Base-by-base conservation (phyloP, 2,888 invertebrate species). In the Phrixothrix hirtus region DNA sequence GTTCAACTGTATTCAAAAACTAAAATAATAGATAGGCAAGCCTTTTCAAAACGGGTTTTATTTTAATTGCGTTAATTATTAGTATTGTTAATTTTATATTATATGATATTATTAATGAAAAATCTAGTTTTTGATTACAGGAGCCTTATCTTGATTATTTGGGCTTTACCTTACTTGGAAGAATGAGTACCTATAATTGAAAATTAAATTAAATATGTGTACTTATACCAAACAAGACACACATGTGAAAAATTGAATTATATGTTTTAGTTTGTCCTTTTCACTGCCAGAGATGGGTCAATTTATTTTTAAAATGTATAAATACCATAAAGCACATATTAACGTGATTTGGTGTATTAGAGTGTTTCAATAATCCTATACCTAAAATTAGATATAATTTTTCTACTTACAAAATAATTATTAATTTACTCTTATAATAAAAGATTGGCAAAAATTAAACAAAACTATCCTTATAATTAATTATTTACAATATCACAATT, bases 401-500 rank as follows among this genome's bases (percentile, higher is more conserved):
- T 14, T 25, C 43, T 50, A 51, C 12, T 16, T 21, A n/a, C n/a
- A n/a, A n/a, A n/a, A n/a, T 38, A 43, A 32, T 12, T 35, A 21
- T 41, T 32, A 43, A 27, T 44, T 39, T 38, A 44, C 31, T 48
- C 48, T 43, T 43, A 53, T 43, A 55, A 37, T 56, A 48, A 44
- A 21, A 42, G n/a, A 32, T 32, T 35, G 13, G 45, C 45, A 41
- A 51, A 35, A 32, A 37, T 26, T 29, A 37, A 17, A 52, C 16
- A 34, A 34, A 55, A 42, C 45, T 36, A 45, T 51, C 41, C 56
- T 61, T 59, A 50, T 38, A 62, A 64, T 62, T 70, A 69, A 66
- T 63, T 73, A 74, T 73, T 66, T 73, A 74, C 73, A 73, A 68
- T 73, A 73, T 75, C 73, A 75, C 73, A 73, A 72, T 71, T 68